These are phyloP conservation scores for Dascyllus trimaculatus DNA, from an alignment of 2,113 vertebrate genomes.

Conservation along the genomic window DNA sequence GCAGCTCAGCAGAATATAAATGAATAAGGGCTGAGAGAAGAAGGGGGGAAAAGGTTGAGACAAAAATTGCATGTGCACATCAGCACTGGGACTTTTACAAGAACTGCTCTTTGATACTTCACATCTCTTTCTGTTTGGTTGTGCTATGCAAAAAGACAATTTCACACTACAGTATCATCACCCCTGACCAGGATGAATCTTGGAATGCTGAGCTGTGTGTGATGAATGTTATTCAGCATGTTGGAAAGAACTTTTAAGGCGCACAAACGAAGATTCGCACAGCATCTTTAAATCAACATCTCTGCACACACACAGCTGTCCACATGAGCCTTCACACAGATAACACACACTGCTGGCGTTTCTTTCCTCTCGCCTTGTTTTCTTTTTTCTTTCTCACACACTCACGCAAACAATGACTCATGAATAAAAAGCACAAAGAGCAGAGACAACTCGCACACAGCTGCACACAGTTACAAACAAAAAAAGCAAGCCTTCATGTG, in stretches of 20 bases:
- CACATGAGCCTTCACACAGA: constrained; percentile 42
- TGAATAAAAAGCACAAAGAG: constrained; percentile 45
- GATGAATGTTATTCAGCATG: too few relatives aligned
- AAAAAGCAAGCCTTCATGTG: constrained; percentile 13
- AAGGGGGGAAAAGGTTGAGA: constrained; percentile 46
- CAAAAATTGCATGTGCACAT: constrained; percentile 55
- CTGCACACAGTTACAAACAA: constrained; percentile 60
- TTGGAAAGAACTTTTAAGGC: too few relatives aligned
- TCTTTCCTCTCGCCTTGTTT: constrained; percentile 31
- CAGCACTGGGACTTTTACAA: constrained; percentile 37
- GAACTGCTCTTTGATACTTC: constrained; percentile 34
- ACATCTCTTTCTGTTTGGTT: not conserved
- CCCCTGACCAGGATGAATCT: constrained; percentile 26
- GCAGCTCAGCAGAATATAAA: constrained; percentile 79
- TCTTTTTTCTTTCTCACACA: constrained; percentile 40
- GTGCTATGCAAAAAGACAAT: constrained; percentile 50
- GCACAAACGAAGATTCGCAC: too few relatives aligned
- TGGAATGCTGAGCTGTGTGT: not conserved
- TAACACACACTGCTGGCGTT: constrained; percentile 47
- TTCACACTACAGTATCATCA: constrained; percentile 56
- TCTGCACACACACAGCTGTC: constrained; percentile 14
- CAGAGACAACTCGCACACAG: constrained; percentile 52
- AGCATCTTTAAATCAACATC: constrained; percentile 12
- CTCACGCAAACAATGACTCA: constrained; percentile 66
- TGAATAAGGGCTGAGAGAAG: constrained; percentile 52